Evolutionary conservation across 2,888 invertebrate species (phyloP), one percentile per base, ranked within the genome.

Genomic region (Apeira syringaria): DNA sequence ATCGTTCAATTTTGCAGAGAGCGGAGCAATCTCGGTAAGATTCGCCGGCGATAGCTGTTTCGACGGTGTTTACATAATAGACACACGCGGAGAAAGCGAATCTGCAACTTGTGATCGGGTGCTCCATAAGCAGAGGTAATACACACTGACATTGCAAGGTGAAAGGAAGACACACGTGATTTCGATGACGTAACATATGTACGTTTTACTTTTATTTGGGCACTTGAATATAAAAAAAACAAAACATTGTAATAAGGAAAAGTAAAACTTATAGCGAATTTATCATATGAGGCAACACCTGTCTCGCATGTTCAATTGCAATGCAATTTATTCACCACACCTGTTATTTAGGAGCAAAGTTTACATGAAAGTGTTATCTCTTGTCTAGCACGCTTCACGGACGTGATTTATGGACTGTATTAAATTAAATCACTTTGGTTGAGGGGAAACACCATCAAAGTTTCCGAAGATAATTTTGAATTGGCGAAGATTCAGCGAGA

Each of bases 41-140:
- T 65, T 64, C 64, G 47, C 59, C 56, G 55, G 53, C 59, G 62
- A 65, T 60, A 59, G 56, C 53, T 51, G 60, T 68, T 68, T 64
- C 61, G 59, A 47, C 59, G 56, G 43, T 60, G 61, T 62, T 73
- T 72, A 67, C 64, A 67, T 72, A 72, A 72, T 53, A 53, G 50
- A 48, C 63, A 62, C 55, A 61, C 59, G 60, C 56, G 53, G 66
- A 62, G 70, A 68, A 70, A 68, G 68, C 61, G 61, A 64, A 54
- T 55, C 50, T 47, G 56, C 58, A 34, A 34, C 48, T 62, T 56
- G 59, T 62, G 64, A 63, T 63, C 55, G 56, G 56, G 61, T 64
- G 65, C 62, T 61, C 50, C 64, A 58, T 59, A 64, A 57, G 51
- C 56, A 50, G 53, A 59, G 48, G 61, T 61, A 59, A 64, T 60